A percentile compares a stretch with the other conserved stretches of the same genome.
Evolutionary conservation across 2,797 vertebrate species (phyloP).

Genomic region (Scarus forsteni): DNA sequence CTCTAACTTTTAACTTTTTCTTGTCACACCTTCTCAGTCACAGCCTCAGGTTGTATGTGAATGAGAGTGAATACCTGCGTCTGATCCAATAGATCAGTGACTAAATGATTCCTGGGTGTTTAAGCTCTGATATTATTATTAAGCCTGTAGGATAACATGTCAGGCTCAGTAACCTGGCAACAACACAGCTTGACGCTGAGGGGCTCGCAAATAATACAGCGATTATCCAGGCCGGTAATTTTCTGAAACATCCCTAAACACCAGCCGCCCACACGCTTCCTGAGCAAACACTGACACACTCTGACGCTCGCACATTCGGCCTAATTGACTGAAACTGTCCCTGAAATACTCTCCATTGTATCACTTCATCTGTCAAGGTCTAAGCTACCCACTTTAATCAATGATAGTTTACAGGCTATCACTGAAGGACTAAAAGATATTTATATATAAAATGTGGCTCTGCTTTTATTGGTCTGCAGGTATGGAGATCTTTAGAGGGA

Average conservation of each 20-base stretch:
- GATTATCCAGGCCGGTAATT: slow-evolving; percentile 35
- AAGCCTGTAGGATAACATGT: slow-evolving; percentile 13
- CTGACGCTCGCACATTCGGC: background rate
- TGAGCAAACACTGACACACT: slow-evolving; percentile 3
- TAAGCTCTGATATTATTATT: slow-evolving; percentile 4
- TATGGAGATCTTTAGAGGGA: too few relatives aligned
- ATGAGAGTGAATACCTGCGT: background rate
- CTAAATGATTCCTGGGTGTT: slow-evolving; percentile 7
- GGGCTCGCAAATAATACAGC: slow-evolving; percentile 23
- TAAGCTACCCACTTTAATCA: background rate
- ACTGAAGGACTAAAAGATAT: too few relatives aligned
- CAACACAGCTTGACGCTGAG: slow-evolving; percentile 20
- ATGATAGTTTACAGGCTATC: background rate
- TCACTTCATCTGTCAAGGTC: background rate
- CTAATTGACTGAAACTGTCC: slow-evolving; percentile 7
- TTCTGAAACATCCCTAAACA: slow-evolving; percentile 9
- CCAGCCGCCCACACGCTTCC: slow-evolving; percentile 8
- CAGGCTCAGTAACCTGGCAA: slow-evolving; percentile 51
- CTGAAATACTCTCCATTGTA: background rate
- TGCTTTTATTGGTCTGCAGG: too few relatives aligned
- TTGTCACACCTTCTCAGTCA: background rate
- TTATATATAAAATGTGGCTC: too few relatives aligned
- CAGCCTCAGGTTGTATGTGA: background rate
- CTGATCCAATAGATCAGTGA: background rate
- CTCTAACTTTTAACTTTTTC: too few relatives aligned